Evolutionary conservation across 1,140 invertebrate genomes (phyloP), one percentile per base, ranked within the genome.

Genomic region (Sogatella furcifera): DNA sequence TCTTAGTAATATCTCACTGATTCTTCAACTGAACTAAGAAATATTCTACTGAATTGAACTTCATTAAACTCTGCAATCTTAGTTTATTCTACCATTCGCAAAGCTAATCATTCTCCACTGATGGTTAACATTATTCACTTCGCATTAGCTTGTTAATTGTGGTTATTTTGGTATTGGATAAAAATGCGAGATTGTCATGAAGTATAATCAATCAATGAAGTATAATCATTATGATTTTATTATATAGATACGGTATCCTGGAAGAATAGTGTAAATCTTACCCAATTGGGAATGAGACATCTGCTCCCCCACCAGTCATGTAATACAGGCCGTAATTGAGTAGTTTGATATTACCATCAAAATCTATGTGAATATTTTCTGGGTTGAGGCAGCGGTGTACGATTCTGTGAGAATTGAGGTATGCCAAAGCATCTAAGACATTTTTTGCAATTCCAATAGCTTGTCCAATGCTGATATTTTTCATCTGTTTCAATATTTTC

Each of bases 271-370:
- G 6, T 5, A 77, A 13, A 38, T 38, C 77, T 76, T 79, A 92
- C 85, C 92, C 90, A 68, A 97, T 85, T 55, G 94, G 94, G 81
- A 97, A 97, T 13, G 88, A 83, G 8, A 97, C 91, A 73, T 88
- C 83, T 66, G 81, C 81, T 52, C 90, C 92, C 70, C 77, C 76
- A 68, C 87, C 84, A 19, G 93, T 96, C 85, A 97, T 95, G 69
- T 91, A 85, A 76, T 89, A 93, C 55, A 96, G 73, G 10, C 94
- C 95, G 80, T 91, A 97, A 74, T 95, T 94, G 66, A 90, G 92
- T 28, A 98, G 69, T 71, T 96, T 93, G 0, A 92, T 83, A 69
- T 83, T 78, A 38, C 81, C 81, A 66, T 81, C 74, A 42, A 76
- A 76, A 70, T 89, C 84, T 14, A 95, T 71, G 10, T 95, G 75